A percentile compares a stretch with the other conserved stretches of the same genome.
Evolutionary conservation across 2,113 vertebrate species (phyloP).

Genomic region (Ancistrus triradiatus): DNA sequence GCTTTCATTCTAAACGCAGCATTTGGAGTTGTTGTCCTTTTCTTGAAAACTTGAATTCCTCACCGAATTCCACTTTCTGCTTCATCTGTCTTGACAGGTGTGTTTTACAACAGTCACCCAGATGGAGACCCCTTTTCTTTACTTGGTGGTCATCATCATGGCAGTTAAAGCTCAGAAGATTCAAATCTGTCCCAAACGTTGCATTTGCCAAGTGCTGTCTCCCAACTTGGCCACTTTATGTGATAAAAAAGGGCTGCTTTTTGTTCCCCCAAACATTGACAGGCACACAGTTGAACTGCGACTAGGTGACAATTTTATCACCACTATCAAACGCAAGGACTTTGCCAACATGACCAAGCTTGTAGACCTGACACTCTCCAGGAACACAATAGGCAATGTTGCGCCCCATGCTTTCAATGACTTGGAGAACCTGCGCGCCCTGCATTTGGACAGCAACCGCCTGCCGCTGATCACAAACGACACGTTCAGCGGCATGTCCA

Average conservation of each 20-base stretch:
- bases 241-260: slow-evolving; percentile 97
- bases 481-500: slow-evolving; percentile 96
- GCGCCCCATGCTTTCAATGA: slow-evolving; percentile 91
- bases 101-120: slow-evolving; percentile 71
- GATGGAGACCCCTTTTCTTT: slow-evolving; percentile 96
- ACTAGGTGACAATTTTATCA: slow-evolving; percentile 96
- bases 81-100: slow-evolving; percentile 64
- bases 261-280: slow-evolving; percentile 96
- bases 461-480: slow-evolving; percentile 93
- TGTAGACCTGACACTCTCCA: slow-evolving; percentile 92
- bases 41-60: slow-evolving; percentile 14
- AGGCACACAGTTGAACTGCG: slow-evolving; percentile 93
- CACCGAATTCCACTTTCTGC: slow-evolving; percentile 7
- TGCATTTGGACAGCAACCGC: slow-evolving; percentile 96
- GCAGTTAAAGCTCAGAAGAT: slow-evolving; percentile 90
- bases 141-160: slow-evolving; percentile 84
- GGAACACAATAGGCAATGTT: slow-evolving; percentile 95
- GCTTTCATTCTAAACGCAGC: background rate
- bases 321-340: slow-evolving; percentile 91
- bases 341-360: slow-evolving; percentile 98
- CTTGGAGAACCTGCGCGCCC: slow-evolving; percentile 89
- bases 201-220: slow-evolving; percentile 93
- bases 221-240: slow-evolving; percentile 96
- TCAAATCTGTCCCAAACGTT: slow-evolving; percentile 96
- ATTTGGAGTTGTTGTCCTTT: background rate